phyloP scores from a whole-genome alignment of 2,113 vertebrate genomes.

The Poecile atricapillus region DNA sequence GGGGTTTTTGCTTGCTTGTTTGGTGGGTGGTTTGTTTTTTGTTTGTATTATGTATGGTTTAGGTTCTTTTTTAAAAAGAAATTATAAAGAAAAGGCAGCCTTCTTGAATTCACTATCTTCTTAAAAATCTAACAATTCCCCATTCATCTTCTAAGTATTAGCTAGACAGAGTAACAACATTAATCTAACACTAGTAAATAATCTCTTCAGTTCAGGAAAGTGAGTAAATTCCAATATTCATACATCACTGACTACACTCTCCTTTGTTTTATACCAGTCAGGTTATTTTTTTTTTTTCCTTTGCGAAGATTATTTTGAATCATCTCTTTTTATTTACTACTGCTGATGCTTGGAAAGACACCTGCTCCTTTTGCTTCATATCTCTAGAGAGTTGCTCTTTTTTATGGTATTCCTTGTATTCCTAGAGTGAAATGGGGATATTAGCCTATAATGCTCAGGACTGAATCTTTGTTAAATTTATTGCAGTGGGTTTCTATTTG shows the following conservation, averaged over 20 bases:
- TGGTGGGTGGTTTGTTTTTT: neutral
- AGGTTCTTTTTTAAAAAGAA: accelerated
- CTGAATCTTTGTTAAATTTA: neutral
- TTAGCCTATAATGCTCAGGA: neutral
- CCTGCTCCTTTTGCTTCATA: neutral
- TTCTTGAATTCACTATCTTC: neutral
- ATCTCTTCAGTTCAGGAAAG: neutral
- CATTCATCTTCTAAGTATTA: neutral
- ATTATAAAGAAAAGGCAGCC: neutral
- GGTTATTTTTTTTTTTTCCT: neutral
- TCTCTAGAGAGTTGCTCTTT: neutral
- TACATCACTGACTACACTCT: neutral
- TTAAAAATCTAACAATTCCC: neutral
- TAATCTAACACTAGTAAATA: accelerated
- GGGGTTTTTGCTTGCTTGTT: accelerated
- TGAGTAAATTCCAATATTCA: neutral
- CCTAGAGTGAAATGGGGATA: neutral
- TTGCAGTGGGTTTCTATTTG: neutral
- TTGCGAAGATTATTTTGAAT: neutral
- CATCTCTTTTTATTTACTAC: neutral
- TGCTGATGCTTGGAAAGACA: neutral
- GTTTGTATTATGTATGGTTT: neutral
- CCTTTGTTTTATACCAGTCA: neutral
- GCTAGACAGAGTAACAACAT: neutral
- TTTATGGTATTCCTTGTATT: neutral